phyloP scores from a whole-genome alignment of 1,140 invertebrate genomes.

The Lethocerus indicus region DNA sequence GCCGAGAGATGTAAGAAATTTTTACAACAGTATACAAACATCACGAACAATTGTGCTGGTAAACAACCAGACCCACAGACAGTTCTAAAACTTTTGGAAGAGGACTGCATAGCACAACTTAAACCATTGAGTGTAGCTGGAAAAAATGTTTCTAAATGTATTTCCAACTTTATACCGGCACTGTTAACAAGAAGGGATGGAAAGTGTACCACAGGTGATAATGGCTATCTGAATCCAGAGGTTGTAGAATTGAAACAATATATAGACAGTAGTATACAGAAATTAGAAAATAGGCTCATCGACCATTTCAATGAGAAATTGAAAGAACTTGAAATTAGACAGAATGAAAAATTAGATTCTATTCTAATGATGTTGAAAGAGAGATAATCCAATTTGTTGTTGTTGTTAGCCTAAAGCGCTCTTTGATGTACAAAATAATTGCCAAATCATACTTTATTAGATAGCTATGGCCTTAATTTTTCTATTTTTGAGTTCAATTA shows the following conservation, averaged over 20 bases:
- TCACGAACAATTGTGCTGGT: not conserved
- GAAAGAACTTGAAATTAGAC: constrained; percentile 9
- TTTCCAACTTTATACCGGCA: constrained; percentile 3
- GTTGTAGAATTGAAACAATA: constrained; percentile 6
- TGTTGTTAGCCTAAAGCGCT: no score
- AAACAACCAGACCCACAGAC: not conserved
- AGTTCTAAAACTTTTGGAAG: constrained; percentile 9
- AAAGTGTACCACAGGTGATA: not conserved
- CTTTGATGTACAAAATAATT: no score
- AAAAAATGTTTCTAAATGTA: constrained; percentile 6
- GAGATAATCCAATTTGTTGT: no score
- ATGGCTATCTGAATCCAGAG: no score
- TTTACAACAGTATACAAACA: constrained; percentile 6
- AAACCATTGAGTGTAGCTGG: constrained; percentile 2
- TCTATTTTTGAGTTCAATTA: no score
- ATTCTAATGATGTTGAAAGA: no score
- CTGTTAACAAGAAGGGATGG: not conserved
- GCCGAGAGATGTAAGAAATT: constrained; percentile 10
- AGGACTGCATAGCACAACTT: constrained; percentile 4
- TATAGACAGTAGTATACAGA: constrained; percentile 5
- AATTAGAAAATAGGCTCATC: constrained; percentile 7
- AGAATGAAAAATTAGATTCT: constrained; percentile 10
- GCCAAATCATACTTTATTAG: no score
- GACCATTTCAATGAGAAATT: constrained; percentile 6
- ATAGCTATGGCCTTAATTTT: no score